phyloP scores from a whole-genome alignment of 2,113 vertebrate species.

The Montifringilla adamsi region DNA sequence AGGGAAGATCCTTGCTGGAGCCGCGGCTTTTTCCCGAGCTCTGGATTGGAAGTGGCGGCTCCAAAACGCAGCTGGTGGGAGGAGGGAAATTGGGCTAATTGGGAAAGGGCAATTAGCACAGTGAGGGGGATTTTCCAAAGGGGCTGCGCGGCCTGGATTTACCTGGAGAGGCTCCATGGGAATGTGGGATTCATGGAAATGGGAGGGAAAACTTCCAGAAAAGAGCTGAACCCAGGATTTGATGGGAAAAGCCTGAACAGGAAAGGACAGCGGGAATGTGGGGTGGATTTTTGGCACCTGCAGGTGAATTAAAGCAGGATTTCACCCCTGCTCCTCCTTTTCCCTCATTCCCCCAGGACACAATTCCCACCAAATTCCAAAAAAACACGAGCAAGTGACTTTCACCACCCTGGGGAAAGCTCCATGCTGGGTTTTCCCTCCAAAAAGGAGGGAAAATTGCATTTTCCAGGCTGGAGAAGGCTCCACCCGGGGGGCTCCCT shows the following conservation, averaged over 20 bases:
- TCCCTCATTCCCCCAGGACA: neutral
- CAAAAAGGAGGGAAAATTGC: neutral
- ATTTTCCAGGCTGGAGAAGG: neutral
- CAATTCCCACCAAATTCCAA: neutral
- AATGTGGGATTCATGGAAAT: rapidly evolving
- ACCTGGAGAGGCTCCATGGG: neutral
- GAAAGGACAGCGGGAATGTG: rapidly evolving
- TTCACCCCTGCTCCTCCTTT: neutral
- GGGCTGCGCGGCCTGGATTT: neutral
- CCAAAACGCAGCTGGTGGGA: neutral
- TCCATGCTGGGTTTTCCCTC: rapidly evolving
- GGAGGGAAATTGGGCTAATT: slow-evolving; percentile 21
- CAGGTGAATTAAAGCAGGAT: neutral
- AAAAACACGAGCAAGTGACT: neutral
- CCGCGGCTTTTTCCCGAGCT: neutral
- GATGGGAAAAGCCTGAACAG: rapidly evolving
- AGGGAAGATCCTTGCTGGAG: neutral
- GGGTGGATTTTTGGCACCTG: neutral
- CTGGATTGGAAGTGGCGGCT: neutral
- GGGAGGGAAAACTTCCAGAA: neutral
- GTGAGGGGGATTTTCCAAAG: neutral
- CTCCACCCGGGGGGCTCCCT: rapidly evolving
- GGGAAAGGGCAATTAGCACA: neutral
- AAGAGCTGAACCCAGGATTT: neutral
- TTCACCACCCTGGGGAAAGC: neutral